Base-by-base conservation (phyloP, 1,140 invertebrate species). In the Drosophila virilis region DNA sequence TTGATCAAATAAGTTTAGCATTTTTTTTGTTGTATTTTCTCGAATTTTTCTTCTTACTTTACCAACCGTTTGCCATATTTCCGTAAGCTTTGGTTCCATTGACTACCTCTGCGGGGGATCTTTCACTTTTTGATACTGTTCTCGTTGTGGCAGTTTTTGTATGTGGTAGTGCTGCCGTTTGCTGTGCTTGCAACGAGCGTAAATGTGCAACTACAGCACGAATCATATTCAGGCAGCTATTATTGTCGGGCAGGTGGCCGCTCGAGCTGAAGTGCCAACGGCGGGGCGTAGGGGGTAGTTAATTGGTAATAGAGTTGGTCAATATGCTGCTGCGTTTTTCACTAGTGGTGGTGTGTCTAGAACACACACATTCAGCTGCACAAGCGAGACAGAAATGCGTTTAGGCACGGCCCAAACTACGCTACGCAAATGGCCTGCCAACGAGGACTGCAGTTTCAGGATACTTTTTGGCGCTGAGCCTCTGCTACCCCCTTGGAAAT, bases 221-320 rank as follows among this genome's bases (percentile, higher is more conserved):
- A 22, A 60, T 59, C 10, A 22, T 33, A 43, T 64, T 22, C 33
- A 32, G 58, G 64, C 48, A 59, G 48, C 22, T 57, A 64, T 50
- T 64, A 42, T 64, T 71, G 8, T 62, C 17, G 35, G 38, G 40
- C 66, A 69, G 66, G 66, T 61, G 65, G 58, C 33, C 37, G 46
- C 40, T 37, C 35, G 43, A 45, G 54, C 40, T 51, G 33, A 58
- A 71, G 58, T 59, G 65, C 64, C 73, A 71, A 51, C 76, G 72
- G 40, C 59, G 38, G 58, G 51, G 46, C 54, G 46, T 64, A 85
- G 74, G 78, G 81, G 82, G 75, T 85, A 69, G 83, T 51, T 74
- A 74, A 76, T 86, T 78, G 82, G 64, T 85, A 78, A 82, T 79
- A 88, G 76, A 77, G 51, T 78, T 82, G 82, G 75, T 75, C 83